phyloP scores from a whole-genome alignment of 2,797 vertebrate species.

The Cyprinella venusta region DNA sequence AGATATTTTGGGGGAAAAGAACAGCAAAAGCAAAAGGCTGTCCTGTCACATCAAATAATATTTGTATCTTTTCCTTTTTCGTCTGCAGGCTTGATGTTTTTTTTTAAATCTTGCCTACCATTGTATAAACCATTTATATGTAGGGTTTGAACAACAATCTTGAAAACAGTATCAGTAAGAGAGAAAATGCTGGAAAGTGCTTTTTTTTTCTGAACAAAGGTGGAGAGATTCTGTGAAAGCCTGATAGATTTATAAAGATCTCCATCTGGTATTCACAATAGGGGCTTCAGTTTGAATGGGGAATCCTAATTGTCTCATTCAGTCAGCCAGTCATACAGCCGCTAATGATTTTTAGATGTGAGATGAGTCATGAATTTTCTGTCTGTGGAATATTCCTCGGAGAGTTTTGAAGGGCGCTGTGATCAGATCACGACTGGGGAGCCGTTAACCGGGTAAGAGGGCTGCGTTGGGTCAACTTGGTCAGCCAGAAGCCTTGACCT shows the following conservation, averaged over 20 bases:
- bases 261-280: constrained; percentile 46
- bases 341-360: constrained; percentile 47
- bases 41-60: constrained; percentile 25
- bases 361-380: constrained; percentile 44
- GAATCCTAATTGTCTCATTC: constrained; percentile 36
- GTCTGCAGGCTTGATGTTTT: background rate
- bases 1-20: constrained; percentile 10
- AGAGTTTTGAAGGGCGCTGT: constrained; percentile 17
- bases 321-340: constrained; percentile 20
- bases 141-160: constrained; percentile 6
- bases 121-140: constrained; percentile 9
- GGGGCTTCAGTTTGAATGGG: constrained; percentile 28
- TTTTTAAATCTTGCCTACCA: background rate
- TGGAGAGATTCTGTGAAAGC: background rate
- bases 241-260: constrained; percentile 27
- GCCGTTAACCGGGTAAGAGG: constrained; percentile 29
- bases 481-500: constrained; percentile 45
- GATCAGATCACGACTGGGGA: constrained; percentile 12
- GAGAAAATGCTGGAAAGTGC: background rate
- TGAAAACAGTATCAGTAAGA: constrained; percentile 1
- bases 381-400: constrained; percentile 20
- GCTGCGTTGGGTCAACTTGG: constrained; percentile 22
- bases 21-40: constrained; percentile 11
- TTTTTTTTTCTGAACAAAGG: constrained; percentile 7
- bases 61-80: background rate